phyloP scores from a whole-genome alignment of 35 echinoderm and acorn worm species.

The Acanthaster planci region DNA sequence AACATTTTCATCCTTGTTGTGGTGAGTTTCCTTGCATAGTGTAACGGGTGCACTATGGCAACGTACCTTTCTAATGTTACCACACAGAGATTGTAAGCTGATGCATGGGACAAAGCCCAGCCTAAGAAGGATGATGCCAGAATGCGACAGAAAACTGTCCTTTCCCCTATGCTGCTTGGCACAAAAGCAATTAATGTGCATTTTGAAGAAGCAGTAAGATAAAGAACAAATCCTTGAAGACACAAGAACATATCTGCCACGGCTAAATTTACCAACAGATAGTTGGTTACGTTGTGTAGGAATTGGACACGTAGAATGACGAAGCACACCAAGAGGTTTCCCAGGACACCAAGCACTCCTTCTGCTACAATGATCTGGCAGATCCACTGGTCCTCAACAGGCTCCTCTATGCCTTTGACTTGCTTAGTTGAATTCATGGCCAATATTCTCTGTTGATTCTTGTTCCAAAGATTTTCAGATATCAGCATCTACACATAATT shows the following conservation, averaged over 20 bases:
- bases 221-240: neutral
- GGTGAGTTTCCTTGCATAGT: neutral
- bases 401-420: neutral
- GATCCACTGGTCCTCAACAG: neutral
- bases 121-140: neutral
- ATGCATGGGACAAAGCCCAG: neutral
- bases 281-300: neutral
- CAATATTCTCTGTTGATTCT: neutral
- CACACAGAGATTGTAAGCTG: constrained; percentile 8
- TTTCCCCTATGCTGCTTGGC: neutral
- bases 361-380: neutral
- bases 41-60: neutral
- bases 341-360: neutral
- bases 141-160: neutral
- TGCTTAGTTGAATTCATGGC: neutral
- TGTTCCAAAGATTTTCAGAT: too few species aligned
- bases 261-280: constrained; percentile 13
- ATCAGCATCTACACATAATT: too few species aligned
- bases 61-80: constrained; percentile 12
- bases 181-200: neutral
- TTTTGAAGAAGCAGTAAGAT: neutral
- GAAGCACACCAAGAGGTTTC: constrained; percentile 1
- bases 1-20: neutral
- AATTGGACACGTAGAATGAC: constrained; percentile 10
- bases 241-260: neutral